Percentiles rank a stretch among this genome's conserved stretches.
These are phyloP conservation scores for Orius insidiosus DNA, from an alignment of 1,140 invertebrate species.

Conservation along the genomic window DNA sequence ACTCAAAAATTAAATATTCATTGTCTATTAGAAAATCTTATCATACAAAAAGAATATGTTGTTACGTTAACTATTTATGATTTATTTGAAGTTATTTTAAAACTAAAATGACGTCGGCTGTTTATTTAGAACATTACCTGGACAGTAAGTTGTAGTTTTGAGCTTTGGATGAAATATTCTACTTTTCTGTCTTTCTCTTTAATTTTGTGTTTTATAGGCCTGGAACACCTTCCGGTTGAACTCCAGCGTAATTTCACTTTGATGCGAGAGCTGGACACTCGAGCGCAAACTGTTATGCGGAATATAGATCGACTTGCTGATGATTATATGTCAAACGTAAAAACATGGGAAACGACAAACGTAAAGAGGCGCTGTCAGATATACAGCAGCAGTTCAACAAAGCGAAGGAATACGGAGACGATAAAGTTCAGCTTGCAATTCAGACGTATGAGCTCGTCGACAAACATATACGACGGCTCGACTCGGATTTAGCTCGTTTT, in stretches of 20 bases:
- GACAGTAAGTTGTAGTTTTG: slow-evolving; percentile 1
- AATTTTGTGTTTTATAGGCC: slow-evolving; percentile 33
- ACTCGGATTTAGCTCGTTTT: slow-evolving; percentile 88
- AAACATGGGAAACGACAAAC: slow-evolving; percentile 46
- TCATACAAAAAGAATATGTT: too few relatives aligned
- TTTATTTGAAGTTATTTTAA: too few relatives aligned
- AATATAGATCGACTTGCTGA: slow-evolving; percentile 77
- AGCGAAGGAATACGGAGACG: slow-evolving; percentile 85
- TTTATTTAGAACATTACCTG: not conserved
- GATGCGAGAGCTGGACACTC: slow-evolving; percentile 84
- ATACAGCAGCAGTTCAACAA: slow-evolving; percentile 79
- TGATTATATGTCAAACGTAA: slow-evolving; percentile 57
- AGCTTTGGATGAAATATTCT: not conserved
- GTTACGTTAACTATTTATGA: too few relatives aligned
- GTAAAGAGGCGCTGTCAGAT: slow-evolving; percentile 54
- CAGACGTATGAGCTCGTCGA: slow-evolving; percentile 97
- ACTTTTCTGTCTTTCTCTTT: not conserved
- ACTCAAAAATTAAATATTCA: too few relatives aligned
- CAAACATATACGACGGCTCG: slow-evolving; percentile 88
- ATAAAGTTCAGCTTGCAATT: slow-evolving; percentile 93
- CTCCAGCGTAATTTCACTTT: slow-evolving; percentile 88
- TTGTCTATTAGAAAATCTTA: too few relatives aligned
- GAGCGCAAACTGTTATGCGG: slow-evolving; percentile 76
- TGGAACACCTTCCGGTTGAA: slow-evolving; percentile 86
- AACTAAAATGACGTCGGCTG: not conserved